phyloP scores from a whole-genome alignment of 2,797 vertebrate species.

The Gouania willdenowi region DNA sequence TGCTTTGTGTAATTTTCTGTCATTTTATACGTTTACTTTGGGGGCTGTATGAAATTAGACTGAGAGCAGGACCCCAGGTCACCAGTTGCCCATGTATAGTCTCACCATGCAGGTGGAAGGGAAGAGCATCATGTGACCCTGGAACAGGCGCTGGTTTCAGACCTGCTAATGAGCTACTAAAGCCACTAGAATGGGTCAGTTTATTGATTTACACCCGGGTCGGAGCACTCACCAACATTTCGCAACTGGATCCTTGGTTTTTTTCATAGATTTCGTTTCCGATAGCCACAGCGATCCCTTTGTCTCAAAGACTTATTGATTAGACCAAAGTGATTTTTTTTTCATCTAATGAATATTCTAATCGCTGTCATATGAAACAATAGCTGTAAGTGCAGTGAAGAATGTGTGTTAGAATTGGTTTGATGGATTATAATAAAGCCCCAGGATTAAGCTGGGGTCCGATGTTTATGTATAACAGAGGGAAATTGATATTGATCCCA shows the following conservation, averaged over 20 bases:
- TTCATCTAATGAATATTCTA: constrained; percentile 63
- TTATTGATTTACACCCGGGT: constrained; percentile 48
- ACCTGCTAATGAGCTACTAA: constrained; percentile 60
- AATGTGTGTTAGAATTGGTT: constrained; percentile 43
- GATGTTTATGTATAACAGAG: constrained; percentile 51
- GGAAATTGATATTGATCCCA: constrained; percentile 51
- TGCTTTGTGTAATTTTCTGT: too few species aligned
- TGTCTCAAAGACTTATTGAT: constrained; percentile 51
- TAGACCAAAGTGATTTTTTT: constrained; percentile 43
- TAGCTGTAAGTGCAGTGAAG: constrained; percentile 21
- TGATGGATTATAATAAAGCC: constrained; percentile 54
- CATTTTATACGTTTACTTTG: too few species aligned
- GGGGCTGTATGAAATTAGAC: too few species aligned
- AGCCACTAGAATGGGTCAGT: constrained; percentile 44
- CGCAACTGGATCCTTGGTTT: constrained; percentile 61
- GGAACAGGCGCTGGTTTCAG: constrained; percentile 49
- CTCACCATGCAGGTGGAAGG: background rate
- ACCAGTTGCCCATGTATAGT: too few species aligned
- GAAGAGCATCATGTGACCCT: constrained; percentile 30
- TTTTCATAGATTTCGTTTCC: constrained; percentile 57
- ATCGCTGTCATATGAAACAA: constrained; percentile 38
- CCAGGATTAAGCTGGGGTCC: constrained; percentile 43
- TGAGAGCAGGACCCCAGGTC: too few species aligned
- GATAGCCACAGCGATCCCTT: constrained; percentile 49
- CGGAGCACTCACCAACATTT: constrained; percentile 46